These are phyloP conservation scores for Clupea harengus DNA, from an alignment of 2,113 vertebrate species.

Conservation along the genomic window DNA sequence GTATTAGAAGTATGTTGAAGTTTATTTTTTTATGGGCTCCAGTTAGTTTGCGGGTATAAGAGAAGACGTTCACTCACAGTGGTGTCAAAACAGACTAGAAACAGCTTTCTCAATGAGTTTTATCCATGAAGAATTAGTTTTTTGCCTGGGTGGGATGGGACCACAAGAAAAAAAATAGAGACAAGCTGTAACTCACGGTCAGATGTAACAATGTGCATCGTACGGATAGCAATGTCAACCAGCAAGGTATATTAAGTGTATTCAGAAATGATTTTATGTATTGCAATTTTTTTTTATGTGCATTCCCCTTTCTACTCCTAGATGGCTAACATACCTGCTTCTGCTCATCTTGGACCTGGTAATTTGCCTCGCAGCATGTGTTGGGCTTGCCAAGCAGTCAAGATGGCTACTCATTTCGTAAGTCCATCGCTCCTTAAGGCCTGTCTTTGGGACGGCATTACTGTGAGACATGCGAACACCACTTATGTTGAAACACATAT, in stretches of 20 bases:
- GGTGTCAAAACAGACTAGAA: not conserved
- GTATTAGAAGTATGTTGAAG: not conserved
- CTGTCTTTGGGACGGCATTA: not conserved
- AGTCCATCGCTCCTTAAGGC: constrained; percentile 59
- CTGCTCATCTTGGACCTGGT: constrained; percentile 88
- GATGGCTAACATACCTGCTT: constrained; percentile 92
- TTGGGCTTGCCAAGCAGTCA: constrained; percentile 87
- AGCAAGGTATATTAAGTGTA: not conserved
- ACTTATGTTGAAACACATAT: too few species aligned
- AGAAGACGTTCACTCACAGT: not conserved
- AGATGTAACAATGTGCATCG: not conserved
- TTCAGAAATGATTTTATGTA: not conserved
- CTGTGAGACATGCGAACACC: too few species aligned
- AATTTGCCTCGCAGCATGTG: constrained; percentile 84
- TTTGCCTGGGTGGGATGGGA: constrained; percentile 65
- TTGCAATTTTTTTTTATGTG: not conserved
- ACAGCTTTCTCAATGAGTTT: constrained; percentile 37
- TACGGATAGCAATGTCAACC: not conserved
- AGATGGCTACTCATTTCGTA: constrained; percentile 83
- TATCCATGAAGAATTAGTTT: constrained; percentile 70
- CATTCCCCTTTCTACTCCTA: constrained; percentile 56
- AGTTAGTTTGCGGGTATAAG: not conserved
- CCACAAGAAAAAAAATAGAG: constrained; percentile 57
- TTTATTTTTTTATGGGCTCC: not conserved
- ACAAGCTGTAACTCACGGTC: not conserved